Conservation (phyloP, 2,888 invertebrate genomes). For the Ormyrus nitidulus region DNA sequence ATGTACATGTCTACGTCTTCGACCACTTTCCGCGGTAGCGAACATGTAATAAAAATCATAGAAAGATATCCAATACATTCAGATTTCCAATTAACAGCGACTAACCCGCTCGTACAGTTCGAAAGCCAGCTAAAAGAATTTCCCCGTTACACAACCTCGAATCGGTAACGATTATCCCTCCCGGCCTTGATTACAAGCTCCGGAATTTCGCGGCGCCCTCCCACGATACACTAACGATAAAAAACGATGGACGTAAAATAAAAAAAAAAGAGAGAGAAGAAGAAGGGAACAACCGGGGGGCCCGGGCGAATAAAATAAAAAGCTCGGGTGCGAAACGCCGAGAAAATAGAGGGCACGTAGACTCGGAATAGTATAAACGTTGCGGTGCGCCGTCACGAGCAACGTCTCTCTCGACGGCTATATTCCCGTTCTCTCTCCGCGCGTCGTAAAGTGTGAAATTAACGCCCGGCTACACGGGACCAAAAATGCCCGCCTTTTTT, state of each 20-base stretch:
- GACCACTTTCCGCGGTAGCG: no score
- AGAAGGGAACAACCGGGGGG: slow-evolving; percentile 5
- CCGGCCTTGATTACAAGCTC: no score
- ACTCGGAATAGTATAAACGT: slow-evolving; percentile 40
- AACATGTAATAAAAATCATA: no score
- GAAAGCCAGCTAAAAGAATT: no score
- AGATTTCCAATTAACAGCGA: no score
- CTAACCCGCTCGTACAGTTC: no score
- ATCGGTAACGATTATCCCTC: no score
- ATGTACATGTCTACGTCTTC: no score
- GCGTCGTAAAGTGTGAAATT: slow-evolving; percentile 63
- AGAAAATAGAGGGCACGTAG: slow-evolving; percentile 31
- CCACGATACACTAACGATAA: slow-evolving; percentile 9
- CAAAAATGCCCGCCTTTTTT: slow-evolving; percentile 44
- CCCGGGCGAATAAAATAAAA: neutral
- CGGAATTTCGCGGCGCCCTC: neutral
- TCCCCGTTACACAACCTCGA: no score
- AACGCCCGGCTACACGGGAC: slow-evolving; percentile 57
- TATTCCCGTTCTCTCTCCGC: slow-evolving; percentile 23
- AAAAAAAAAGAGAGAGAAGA: slow-evolving; percentile 6
- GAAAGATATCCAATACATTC: no score
- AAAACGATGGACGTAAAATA: slow-evolving; percentile 15
- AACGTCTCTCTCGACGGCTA: slow-evolving; percentile 35
- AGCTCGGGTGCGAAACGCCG: neutral
- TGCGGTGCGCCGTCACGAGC: slow-evolving; percentile 15